Conservation (phyloP, 2,888 invertebrate species). For the Thalpophila matura region DNA sequence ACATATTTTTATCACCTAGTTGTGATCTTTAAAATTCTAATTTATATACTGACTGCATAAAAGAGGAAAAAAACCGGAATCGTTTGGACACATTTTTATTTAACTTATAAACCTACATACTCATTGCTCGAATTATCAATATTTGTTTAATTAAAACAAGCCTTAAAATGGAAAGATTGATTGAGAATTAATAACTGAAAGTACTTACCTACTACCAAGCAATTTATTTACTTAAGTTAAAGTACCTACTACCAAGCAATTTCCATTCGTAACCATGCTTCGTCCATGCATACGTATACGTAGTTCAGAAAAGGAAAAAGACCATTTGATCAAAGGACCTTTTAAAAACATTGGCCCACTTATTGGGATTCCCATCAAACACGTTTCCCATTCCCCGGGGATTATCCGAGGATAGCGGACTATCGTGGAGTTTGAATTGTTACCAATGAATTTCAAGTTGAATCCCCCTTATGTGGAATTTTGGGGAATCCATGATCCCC, state of each 20-base stretch:
- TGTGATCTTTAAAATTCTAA: too few species aligned
- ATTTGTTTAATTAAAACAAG: not conserved
- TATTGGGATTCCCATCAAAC: constrained; percentile 39
- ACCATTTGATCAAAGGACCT: constrained; percentile 12
- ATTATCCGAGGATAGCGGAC: constrained; percentile 45
- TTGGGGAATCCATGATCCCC: constrained; percentile 55
- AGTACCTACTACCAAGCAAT: too few species aligned
- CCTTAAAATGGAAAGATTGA: not conserved
- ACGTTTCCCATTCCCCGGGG: constrained; percentile 41
- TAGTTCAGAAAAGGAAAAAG: not conserved
- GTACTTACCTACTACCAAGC: too few species aligned
- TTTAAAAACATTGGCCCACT: constrained; percentile 40
- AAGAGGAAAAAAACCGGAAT: constrained; percentile 1
- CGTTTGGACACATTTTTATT: not conserved
- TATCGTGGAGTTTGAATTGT: constrained; percentile 62
- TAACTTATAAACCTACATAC: constrained; percentile 3
- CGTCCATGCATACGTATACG: not conserved
- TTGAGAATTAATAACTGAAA: not conserved
- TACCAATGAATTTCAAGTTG: constrained; percentile 62
- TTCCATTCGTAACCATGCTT: not conserved
- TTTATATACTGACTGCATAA: not conserved
- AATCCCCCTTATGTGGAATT: constrained; percentile 56
- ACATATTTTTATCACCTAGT: too few species aligned
- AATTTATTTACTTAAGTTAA: not conserved
- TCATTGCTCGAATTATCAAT: not conserved